phyloP scores from a whole-genome alignment of 2,888 invertebrate genomes.

The Orthosia cruda region DNA sequence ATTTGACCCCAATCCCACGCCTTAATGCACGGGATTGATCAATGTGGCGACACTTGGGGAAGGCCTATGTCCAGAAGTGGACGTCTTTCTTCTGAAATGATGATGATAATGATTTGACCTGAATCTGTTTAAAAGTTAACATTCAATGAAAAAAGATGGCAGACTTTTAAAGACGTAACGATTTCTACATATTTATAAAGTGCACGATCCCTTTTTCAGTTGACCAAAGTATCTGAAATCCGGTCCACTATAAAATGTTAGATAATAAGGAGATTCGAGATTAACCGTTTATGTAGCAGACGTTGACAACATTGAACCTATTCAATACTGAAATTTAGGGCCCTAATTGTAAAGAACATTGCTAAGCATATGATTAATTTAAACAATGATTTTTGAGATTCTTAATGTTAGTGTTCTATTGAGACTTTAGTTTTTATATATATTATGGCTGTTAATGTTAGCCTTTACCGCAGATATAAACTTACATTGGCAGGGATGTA shows the following conservation, averaged over 20 bases:
- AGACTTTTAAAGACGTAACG: conserved; percentile 30
- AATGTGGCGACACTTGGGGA: too few relatives aligned
- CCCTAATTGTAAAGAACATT: too few relatives aligned
- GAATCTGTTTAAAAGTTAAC: conserved; percentile 23
- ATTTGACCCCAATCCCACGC: too few relatives aligned
- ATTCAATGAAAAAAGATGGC: conserved; percentile 19
- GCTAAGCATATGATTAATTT: too few relatives aligned
- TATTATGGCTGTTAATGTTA: too few relatives aligned
- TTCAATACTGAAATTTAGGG: not conserved
- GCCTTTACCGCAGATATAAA: conserved; percentile 12
- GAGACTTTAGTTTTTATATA: too few relatives aligned
- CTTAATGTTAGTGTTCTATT: too few relatives aligned
- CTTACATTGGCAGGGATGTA: not conserved
- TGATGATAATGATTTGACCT: too few relatives aligned
- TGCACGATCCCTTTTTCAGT: too few relatives aligned
- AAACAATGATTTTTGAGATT: not conserved
- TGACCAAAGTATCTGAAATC: conserved; percentile 62
- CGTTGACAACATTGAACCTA: conserved; percentile 13
- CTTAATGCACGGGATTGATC: too few relatives aligned
- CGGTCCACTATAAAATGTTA: conserved; percentile 66
- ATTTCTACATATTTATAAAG: conserved; percentile 53
- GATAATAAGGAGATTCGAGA: conserved; percentile 60
- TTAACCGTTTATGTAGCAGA: conserved; percentile 54
- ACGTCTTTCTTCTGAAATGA: too few relatives aligned
- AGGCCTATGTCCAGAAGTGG: too few relatives aligned